phyloP scores from a whole-genome alignment of 2,797 vertebrate species.

The Catostomus latipinnis region DNA sequence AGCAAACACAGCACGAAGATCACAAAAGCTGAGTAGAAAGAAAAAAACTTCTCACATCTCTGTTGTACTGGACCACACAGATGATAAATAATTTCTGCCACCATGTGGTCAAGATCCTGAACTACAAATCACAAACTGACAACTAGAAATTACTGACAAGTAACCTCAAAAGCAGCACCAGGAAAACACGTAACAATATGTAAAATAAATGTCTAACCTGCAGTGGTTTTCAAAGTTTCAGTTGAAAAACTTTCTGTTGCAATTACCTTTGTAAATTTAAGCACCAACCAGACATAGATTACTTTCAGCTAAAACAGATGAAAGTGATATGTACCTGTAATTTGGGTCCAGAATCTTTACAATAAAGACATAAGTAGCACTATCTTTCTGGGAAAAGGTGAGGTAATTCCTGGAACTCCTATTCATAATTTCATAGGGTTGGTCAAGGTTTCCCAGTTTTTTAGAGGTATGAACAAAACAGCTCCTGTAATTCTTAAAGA shows the following conservation, averaged over 20 bases:
- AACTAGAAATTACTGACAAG: neutral
- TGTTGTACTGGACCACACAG: neutral
- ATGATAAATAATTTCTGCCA: neutral
- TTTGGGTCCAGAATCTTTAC: neutral
- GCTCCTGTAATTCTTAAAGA: conserved; percentile 30
- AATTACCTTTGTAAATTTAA: no score
- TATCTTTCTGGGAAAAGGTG: conserved; percentile 41
- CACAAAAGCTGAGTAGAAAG: neutral
- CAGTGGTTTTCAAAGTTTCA: no score
- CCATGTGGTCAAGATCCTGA: neutral
- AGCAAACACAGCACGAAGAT: neutral
- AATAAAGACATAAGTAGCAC: neutral
- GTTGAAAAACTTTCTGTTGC: neutral
- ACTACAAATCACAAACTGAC: no score
- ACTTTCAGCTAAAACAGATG: no score
- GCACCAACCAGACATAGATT: no score
- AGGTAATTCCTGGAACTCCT: conserved; percentile 31
- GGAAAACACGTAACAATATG: no score
- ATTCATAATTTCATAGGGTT: conserved; percentile 52
- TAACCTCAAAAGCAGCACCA: neutral
- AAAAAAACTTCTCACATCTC: neutral
- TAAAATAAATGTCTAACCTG: no score
- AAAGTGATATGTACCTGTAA: neutral
- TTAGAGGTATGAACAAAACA: conserved; percentile 36
- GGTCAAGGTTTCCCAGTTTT: conserved; percentile 8